These are phyloP conservation scores for Torymus auratus DNA, from an alignment of 2,888 invertebrate genomes.

Conservation along the genomic window DNA sequence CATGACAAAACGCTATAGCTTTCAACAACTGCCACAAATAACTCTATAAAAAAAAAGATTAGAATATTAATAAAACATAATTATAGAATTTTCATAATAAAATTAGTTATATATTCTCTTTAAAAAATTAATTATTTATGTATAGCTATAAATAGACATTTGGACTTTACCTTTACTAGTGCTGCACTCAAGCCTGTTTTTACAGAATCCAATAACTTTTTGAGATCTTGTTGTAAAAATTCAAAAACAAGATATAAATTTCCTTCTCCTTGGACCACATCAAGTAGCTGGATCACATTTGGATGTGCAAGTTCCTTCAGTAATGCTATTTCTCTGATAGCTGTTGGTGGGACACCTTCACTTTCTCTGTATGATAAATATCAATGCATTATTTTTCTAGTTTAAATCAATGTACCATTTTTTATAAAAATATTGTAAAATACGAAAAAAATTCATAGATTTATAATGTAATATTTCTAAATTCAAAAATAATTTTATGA, in stretches of 20 bases:
- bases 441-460: no score
- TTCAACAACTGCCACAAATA: slow-evolving; percentile 92
- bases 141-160: no score
- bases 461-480: no score
- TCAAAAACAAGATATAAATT: slow-evolving; percentile 96
- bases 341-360: slow-evolving; percentile 98
- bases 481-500: no score
- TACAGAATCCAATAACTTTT: slow-evolving; percentile 88
- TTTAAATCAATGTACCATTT: slow-evolving; percentile 50
- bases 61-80: no score
- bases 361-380: slow-evolving; percentile 83
- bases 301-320: slow-evolving; percentile 93
- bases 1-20: slow-evolving; percentile 94
- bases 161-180: slow-evolving; percentile 81
- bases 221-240: slow-evolving; percentile 94
- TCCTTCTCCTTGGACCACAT: slow-evolving; percentile 90
- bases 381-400: no score
- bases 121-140: no score
- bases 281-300: slow-evolving; percentile 92
- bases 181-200: slow-evolving; percentile 81
- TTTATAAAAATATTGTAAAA: neutral
- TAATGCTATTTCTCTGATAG: slow-evolving; percentile 96
- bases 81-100: no score
- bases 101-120: no score
- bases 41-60: slow-evolving; percentile 76